Evolutionary conservation across 2,888 invertebrate species (phyloP), one percentile per base, ranked within the genome.

Genomic region (Meghimatium bilineatum): DNA sequence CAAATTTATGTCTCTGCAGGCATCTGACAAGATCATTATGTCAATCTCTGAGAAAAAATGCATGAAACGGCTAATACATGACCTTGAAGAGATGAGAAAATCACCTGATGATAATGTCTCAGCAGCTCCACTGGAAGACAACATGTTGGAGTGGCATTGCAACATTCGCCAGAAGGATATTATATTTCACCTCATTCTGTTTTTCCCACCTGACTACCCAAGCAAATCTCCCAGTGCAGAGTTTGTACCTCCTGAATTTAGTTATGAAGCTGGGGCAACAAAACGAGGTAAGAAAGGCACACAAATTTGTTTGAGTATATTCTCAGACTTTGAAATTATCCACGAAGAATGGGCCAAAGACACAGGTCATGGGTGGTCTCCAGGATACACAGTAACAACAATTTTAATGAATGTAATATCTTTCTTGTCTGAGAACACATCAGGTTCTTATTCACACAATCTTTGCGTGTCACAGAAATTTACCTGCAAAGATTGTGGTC

Each of bases 121-220:
- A 0, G 91, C 91, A 0, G 86, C 86, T 20, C 91, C 91, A 0
- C 85, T 91, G 14, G 91, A 91, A 14, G 86, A 87, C 32, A 88
- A 91, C 86, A 88, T 91, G 88, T 88, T 91, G 32, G 91, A 91
- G 82, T 91, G 91, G 91, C 91, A 91, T 85, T 91, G 91, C 75
- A 91, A 91, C 86, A 90, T 91, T 79, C 88, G 87, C 67, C 88
- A 89, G 63, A 90, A 90, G 12, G 90, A 90, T 26, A 88, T 90
- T 10, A 88, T 90, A 5, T 91, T 90, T 72, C 91, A 91, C 74
- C 86, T 91, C n/a, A 86, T 91, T 60, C 84, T 91, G 1, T 89
- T 89, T 85, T 88, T 91, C 80, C 88, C 91, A 1, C 85, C 88
- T n/a, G 88, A 90, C 56, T 91, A 91, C 80, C 91, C 91, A 3